Base-by-base conservation (phyloP, 2,113 vertebrate species). In the Heloderma charlesbogerti region DNA sequence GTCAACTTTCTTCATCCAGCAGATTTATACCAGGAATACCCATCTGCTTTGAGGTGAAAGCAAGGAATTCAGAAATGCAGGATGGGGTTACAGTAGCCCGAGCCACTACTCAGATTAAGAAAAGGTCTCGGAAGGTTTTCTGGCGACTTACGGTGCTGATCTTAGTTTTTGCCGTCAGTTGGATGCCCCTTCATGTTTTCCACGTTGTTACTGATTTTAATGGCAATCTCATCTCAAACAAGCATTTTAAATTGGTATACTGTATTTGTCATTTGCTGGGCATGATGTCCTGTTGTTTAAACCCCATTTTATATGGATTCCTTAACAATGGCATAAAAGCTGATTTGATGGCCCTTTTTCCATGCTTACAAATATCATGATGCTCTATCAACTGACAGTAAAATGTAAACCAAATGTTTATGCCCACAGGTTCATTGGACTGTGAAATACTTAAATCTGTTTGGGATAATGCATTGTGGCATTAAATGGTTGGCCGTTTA, bases 181-280 rank as follows among this genome's bases (percentile, higher is more conserved):
- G 98, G 98, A 98, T 98, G 98, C 98, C 98, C 6, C 97, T 98
- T 69, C 98, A 98, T 90, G 95, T 98, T 75, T 98, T 98, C 93
- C 98, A 98, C 7, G 96, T 98, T 89, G 97, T 98, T n/a, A 98
- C 98, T 0, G 98, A 98, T 93, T 98, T 98, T 91, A 98, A 98
- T 57, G 97, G 97, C 69, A 97, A 97, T 91, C 97, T 98, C 13
- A 98, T 98, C 93, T 98, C 98, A 67, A 98, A 98, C 18, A 97
- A 98, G 80, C 98, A 98, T 92, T 98, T 98, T 95, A 98, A 98
- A 94, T 95, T 98, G 93, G 96, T 98, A 2, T 98, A 98, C 74
- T 98, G 98, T 88, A 97, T 98, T 91, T 98, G 98, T 91, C 98
- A 98, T 93, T 96, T 98, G 96, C 94, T 98, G 88, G 98, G 98